phyloP scores from a whole-genome alignment of 2,113 vertebrate genomes.

The Podilymbus podiceps region DNA sequence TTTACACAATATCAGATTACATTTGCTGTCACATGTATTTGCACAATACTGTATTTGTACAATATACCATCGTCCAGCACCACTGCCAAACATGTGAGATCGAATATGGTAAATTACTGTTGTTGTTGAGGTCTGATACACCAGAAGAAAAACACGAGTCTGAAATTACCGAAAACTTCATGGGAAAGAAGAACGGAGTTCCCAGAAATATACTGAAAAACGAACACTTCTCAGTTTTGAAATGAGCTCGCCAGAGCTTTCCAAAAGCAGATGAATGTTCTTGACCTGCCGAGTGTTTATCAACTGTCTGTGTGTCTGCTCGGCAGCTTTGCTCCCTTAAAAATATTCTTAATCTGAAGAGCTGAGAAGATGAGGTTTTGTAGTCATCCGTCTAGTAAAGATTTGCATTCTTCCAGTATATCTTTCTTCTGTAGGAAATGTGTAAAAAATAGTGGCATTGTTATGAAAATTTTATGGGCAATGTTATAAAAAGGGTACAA shows the following conservation, averaged over 20 bases:
- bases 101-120: constrained; percentile 58
- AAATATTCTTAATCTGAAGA: not conserved
- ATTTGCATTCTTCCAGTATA: not conserved
- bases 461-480: not conserved
- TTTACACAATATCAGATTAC: constrained; percentile 19
- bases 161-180: constrained; percentile 65
- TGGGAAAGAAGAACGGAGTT: constrained; percentile 49
- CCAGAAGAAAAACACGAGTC: constrained; percentile 63
- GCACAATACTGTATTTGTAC: constrained; percentile 25
- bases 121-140: constrained; percentile 59
- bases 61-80: constrained; percentile 36
- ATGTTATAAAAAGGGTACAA: not conserved
- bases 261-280: constrained; percentile 37
- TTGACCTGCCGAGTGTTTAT: constrained; percentile 52
- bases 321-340: not conserved
- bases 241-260: constrained; percentile 18
- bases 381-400: not conserved
- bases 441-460: not conserved
- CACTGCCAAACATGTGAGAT: constrained; percentile 47
- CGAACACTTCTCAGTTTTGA: not conserved
- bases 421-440: not conserved
- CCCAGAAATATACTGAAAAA: constrained; percentile 43
- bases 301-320: constrained; percentile 16
- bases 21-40: constrained; percentile 14
- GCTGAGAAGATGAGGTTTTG: not conserved